Conservation (phyloP, 2,888 invertebrate species). For the Ophion costatus region DNA sequence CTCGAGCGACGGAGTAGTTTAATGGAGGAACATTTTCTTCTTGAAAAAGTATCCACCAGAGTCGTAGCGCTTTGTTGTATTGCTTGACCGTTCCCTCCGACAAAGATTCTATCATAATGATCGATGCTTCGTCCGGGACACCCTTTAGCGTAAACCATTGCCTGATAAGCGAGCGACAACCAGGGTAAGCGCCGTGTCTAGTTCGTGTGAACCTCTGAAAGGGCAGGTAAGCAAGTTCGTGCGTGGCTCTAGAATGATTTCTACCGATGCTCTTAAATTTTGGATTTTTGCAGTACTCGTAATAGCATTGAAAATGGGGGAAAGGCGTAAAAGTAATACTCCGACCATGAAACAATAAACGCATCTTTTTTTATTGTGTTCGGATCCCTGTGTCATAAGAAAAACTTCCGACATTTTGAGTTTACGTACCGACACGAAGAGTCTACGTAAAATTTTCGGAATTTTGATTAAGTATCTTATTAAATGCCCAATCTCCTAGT, state of each 20-base stretch:
- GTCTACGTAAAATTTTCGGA: background rate
- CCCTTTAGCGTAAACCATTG: constrained; percentile 59
- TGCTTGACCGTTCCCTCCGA: constrained; percentile 68
- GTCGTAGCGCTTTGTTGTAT: constrained; percentile 67
- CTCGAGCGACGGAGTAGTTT: constrained; percentile 12
- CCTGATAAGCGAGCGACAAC: constrained; percentile 70
- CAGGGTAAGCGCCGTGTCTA: constrained; percentile 68
- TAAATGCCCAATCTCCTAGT: too few species aligned
- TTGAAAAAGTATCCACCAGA: constrained; percentile 70
- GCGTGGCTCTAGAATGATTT: constrained; percentile 62
- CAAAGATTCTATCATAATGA: constrained; percentile 66
- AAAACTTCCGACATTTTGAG: constrained; percentile 8
- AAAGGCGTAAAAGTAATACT: constrained; percentile 35
- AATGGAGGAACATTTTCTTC: background rate
- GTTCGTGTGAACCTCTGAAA: constrained; percentile 68
- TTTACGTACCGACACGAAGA: background rate
- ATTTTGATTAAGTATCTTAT: too few species aligned
- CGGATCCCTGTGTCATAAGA: background rate
- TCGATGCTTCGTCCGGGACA: constrained; percentile 58
- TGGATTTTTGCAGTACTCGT: constrained; percentile 39
- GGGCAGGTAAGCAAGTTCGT: constrained; percentile 66
- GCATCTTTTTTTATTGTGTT: constrained; percentile 1
- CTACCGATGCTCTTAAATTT: constrained; percentile 34
- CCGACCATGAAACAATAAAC: constrained; percentile 28
- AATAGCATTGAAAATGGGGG: constrained; percentile 37